These are phyloP conservation scores for Mobula birostris DNA, from an alignment of 2,113 vertebrate genomes.

Conservation along the genomic window DNA sequence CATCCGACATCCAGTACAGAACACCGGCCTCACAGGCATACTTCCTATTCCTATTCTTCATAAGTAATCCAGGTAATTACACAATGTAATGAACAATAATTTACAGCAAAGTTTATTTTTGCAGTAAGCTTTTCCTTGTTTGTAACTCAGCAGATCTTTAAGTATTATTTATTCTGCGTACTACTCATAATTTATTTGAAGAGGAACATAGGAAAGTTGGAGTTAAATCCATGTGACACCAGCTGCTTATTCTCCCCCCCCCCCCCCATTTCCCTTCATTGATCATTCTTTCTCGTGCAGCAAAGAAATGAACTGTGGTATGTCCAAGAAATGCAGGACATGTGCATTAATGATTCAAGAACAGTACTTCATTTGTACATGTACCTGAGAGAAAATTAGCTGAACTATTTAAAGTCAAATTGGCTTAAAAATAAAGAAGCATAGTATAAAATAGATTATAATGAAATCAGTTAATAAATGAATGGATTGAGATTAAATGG, in stretches of 20 bases:
- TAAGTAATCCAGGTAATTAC: not conserved
- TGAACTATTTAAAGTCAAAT: not conserved
- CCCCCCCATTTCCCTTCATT: not conserved
- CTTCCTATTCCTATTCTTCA: too few species aligned
- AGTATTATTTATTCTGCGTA: not conserved
- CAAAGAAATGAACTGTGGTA: too few species aligned
- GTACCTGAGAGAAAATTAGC: not conserved
- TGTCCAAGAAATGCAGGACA: not conserved
- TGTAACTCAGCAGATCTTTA: not conserved
- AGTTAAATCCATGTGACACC: not conserved
- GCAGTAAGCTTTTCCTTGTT: not conserved
- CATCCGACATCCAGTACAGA: too few species aligned
- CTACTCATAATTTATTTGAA: too few species aligned
- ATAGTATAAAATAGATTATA: not conserved
- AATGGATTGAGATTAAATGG: not conserved
- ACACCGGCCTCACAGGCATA: too few species aligned
- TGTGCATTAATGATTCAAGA: not conserved
- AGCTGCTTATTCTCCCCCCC: not conserved
- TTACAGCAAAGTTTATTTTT: not conserved
- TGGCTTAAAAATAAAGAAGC: not conserved
- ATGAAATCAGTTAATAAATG: not conserved
- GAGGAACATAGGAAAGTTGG: too few species aligned
- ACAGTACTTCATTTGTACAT: not conserved
- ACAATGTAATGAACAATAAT: not conserved
- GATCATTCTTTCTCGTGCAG: not conserved